These are phyloP conservation scores for Aythya baeri DNA, from an alignment of 2,113 vertebrate genomes.

Conservation along the genomic window DNA sequence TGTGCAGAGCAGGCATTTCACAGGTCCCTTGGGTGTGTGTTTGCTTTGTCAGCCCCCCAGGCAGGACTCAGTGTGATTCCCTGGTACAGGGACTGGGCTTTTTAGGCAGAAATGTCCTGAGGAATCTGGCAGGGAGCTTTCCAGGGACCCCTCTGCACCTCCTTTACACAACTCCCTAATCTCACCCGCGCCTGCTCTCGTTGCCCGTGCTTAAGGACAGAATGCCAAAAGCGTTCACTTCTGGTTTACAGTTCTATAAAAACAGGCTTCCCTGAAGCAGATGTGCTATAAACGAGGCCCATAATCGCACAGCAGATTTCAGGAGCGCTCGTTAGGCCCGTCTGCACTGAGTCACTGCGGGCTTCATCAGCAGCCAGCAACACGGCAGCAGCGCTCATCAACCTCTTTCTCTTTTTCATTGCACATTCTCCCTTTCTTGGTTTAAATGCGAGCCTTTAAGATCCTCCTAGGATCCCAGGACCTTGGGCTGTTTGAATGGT, in stretches of 20 bases:
- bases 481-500: background rate
- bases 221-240: no score
- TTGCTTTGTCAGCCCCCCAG: background rate
- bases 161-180: background rate
- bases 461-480: background rate
- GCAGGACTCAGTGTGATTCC: background rate
- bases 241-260: background rate
- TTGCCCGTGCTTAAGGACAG: background rate
- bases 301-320: background rate
- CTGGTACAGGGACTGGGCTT: background rate
- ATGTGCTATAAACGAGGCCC: background rate
- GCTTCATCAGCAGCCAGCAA: background rate
- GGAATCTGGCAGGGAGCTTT: background rate
- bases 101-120: background rate
- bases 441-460: background rate
- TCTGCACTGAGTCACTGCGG: background rate
- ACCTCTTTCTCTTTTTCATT: background rate
- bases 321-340: background rate
- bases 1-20: background rate
- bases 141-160: background rate
- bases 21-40: background rate
- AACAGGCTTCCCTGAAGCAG: background rate
- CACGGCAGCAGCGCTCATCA: fast-evolving
- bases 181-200: background rate
- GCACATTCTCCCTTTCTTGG: background rate